A percentile compares a stretch with the other conserved stretches of the same genome.
Conservation (phyloP, 2,888 invertebrate species). For the Priapulus caudatus region DNA sequence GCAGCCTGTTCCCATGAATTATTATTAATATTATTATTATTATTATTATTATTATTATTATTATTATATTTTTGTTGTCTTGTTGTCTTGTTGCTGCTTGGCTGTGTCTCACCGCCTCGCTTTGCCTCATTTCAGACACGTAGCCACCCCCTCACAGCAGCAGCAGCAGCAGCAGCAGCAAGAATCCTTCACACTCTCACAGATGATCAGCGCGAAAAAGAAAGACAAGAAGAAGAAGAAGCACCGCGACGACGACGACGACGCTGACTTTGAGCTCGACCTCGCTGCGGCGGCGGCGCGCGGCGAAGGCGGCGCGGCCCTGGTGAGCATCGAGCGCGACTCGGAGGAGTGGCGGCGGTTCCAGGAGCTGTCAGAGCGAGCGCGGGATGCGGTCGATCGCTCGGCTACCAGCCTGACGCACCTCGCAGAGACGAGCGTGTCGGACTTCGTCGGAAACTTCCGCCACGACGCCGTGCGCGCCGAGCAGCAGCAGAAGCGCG, state of each 20-base stretch:
- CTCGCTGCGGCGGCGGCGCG: too few relatives aligned
- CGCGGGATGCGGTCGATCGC: not conserved
- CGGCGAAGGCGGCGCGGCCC: too few relatives aligned
- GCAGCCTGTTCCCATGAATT: too few relatives aligned
- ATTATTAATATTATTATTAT: too few relatives aligned
- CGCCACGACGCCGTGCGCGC: not conserved
- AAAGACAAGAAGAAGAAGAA: slow-evolving; percentile 3
- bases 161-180: too few relatives aligned
- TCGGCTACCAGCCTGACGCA: not conserved
- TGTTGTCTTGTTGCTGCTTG: too few relatives aligned
- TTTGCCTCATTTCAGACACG: too few relatives aligned
- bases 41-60: too few relatives aligned
- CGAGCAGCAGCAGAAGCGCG: not conserved
- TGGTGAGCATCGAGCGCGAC: not conserved
- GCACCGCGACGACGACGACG: not conserved
- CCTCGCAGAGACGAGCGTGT: not conserved
- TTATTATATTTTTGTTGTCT: too few relatives aligned
- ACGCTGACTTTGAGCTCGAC: not conserved
- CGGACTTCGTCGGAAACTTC: not conserved
- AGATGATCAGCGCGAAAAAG: slow-evolving; percentile 3
- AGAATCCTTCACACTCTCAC: too few relatives aligned
- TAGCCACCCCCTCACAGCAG: too few relatives aligned
- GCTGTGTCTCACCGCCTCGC: too few relatives aligned
- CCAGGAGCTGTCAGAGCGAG: not conserved
- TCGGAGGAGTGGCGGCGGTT: not conserved